phyloP scores from a whole-genome alignment of 2,888 invertebrate species.

The Tipula confusa region DNA sequence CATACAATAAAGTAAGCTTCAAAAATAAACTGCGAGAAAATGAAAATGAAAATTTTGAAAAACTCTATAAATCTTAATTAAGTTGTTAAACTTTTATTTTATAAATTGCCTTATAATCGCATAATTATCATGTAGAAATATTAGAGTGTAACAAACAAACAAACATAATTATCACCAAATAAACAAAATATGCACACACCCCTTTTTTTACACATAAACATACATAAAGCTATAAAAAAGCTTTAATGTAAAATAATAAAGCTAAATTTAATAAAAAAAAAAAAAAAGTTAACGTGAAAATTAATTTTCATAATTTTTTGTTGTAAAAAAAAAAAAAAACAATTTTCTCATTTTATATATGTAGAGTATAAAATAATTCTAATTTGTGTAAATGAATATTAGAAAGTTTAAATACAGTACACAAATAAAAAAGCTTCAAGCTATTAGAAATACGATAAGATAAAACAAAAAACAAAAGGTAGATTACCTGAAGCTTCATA shows the following conservation, averaged over 20 bases:
- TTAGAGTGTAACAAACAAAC: too few relatives aligned
- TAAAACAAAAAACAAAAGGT: background rate
- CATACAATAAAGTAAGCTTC: too few relatives aligned
- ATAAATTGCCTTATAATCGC: too few relatives aligned
- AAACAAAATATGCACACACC: background rate
- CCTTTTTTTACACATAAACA: background rate
- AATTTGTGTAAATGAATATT: background rate
- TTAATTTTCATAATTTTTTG: background rate
- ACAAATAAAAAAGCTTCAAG: background rate
- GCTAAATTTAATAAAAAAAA: background rate
- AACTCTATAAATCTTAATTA: too few relatives aligned
- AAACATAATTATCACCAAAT: background rate
- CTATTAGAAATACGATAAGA: background rate
- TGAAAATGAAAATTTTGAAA: too few relatives aligned
- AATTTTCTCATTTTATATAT: background rate
- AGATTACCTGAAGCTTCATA: background rate
- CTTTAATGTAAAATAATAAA: background rate
- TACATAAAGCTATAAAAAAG: background rate
- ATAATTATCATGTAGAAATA: too few relatives aligned
- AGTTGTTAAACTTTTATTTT: too few relatives aligned
- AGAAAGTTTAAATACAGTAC: background rate
- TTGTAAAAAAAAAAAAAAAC: background rate
- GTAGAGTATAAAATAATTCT: background rate
- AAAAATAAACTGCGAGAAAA: too few relatives aligned
- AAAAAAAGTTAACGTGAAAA: background rate